A percentile compares a stretch with the other conserved stretches of the same genome.
These are phyloP conservation scores for Lampris megalopsis DNA, from an alignment of 2,113 vertebrate genomes.

Conservation along the genomic window DNA sequence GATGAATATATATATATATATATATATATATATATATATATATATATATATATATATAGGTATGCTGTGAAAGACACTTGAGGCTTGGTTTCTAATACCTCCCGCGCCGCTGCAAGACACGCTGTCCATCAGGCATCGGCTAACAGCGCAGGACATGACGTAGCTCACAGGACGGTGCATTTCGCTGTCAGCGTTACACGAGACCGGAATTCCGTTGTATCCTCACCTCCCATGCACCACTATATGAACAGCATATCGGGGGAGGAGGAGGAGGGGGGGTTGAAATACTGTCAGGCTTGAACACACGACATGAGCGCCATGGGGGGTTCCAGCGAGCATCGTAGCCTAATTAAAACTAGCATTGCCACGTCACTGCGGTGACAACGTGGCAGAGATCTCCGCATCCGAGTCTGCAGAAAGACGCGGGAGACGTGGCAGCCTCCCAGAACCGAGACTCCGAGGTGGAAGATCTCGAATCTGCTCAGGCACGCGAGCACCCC, in stretches of 20 bases:
- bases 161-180: background rate
- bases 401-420: too few relatives aligned
- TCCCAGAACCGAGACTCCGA: too few relatives aligned
- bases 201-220: background rate
- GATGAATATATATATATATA: too few relatives aligned
- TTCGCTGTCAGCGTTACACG: constrained; percentile 9
- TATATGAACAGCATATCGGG: background rate
- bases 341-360: background rate
- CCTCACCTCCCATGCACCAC: background rate
- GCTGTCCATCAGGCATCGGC: constrained; percentile 16
- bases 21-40: too few relatives aligned
- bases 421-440: too few relatives aligned
- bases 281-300: too few relatives aligned
- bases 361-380: background rate
- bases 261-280: too few relatives aligned
- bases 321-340: background rate
- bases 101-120: background rate
- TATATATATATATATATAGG: too few relatives aligned
- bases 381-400: constrained; percentile 1
- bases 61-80: constrained; percentile 5
- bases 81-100: background rate
- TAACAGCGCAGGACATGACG: background rate
- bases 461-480: background rate
- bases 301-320: too few relatives aligned
- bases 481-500: background rate